Conservation (phyloP, 2,113 vertebrate genomes). For the Corythornis cristatus region DNA sequence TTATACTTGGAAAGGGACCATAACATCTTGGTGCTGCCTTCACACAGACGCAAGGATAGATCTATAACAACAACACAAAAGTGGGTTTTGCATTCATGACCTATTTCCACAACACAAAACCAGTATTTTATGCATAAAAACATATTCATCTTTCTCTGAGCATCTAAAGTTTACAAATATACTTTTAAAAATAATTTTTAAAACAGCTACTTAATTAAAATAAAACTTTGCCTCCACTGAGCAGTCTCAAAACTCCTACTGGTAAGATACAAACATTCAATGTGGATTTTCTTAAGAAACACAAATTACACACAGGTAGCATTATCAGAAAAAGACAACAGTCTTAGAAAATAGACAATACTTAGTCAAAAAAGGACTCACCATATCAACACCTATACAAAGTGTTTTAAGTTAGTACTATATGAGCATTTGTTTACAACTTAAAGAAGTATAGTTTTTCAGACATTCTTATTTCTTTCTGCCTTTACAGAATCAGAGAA, state of each 20-base stretch:
- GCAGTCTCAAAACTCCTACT: background rate
- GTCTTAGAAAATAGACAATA: background rate
- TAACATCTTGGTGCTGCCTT: background rate
- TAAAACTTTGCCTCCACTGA: background rate
- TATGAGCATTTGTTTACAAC: background rate
- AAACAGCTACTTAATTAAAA: background rate
- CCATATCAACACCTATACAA: background rate
- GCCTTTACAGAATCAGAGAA: background rate
- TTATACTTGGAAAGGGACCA: background rate
- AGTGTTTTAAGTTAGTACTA: background rate
- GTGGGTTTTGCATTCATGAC: background rate
- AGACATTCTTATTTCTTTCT: background rate
- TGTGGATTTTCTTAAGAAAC: background rate
- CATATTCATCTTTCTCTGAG: background rate
- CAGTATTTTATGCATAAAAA: background rate
- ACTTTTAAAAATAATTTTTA: background rate
- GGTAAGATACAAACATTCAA: background rate
- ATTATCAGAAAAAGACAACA: background rate
- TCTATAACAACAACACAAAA: background rate
- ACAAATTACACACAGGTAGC: background rate
- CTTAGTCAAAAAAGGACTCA: background rate
- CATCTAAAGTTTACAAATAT: background rate
- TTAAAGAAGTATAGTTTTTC: background rate
- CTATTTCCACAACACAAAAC: background rate
- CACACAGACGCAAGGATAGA: background rate